Evolutionary conservation across 2,113 vertebrate species (phyloP), one percentile per base, ranked within the genome.

Genomic region (Lepus americanus): DNA sequence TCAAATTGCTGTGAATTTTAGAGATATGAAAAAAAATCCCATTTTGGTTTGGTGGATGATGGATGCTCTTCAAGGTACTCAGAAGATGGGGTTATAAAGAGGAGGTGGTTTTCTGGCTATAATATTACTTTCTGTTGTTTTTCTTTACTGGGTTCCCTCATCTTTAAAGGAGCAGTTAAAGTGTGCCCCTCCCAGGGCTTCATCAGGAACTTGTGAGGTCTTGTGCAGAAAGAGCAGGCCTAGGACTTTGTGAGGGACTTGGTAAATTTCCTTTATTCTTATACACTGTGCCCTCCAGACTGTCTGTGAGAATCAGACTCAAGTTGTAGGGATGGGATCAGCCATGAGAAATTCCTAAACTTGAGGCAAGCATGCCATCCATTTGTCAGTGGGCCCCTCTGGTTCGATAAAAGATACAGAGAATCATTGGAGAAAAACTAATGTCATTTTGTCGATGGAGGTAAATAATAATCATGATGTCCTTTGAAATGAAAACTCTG

Each of bases 401-500:
- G 12, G 59, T 76, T 33, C 7, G n/a, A 67, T 80, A 53, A 39
- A 64, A 33, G 76, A 31, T 14, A 1, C 49, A 33, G 55, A 87
- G 31, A 53, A 61, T 19, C 36, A 44, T 69, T 17, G 22, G 44
- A 69, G n/a, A 53, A 73, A 44, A 44, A 44, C 44, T 44, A 44
- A 44, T 44, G 44, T 36, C 63, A 25, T 61, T 90, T 63, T 70
- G 33, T 36, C 7, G 6, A 11, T 73, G n/a, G 44, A 22, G 33
- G 27, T 39, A 31, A 79, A 79, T n/a, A 13, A 1, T 11, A 44
- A 29, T 72, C n/a, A 20, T 72, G n/a, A 64, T 36, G 66, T 73
- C 31, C 10, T 90, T 92, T 70, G 79, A 59, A 86, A n/a, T 39
- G 53, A 92, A 89, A 88, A 44, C n/a, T 39, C 31, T 55, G 36